A percentile compares a stretch with the other conserved stretches of the same genome.
Evolutionary conservation across 2,113 vertebrate species (phyloP).

Genomic region (Rhea americana): DNA sequence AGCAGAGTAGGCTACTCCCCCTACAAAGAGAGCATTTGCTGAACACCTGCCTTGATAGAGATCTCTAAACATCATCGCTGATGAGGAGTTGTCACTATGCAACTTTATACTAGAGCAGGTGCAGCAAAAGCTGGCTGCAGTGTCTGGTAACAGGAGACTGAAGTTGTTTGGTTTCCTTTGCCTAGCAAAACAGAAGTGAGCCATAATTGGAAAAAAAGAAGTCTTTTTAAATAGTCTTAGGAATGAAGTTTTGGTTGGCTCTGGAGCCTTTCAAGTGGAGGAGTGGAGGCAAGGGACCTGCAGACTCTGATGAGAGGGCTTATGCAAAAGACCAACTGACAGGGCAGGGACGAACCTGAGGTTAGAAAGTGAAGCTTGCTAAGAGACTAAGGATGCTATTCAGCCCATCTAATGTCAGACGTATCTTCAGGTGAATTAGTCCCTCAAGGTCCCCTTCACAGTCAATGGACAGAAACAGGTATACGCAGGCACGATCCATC

Average conservation of each 20-base stretch:
- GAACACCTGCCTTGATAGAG: constrained; percentile 64
- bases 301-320: background rate
- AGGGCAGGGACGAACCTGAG: background rate
- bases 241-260: background rate
- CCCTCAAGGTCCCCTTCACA: background rate
- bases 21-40: constrained; percentile 43
- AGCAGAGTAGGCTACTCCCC: background rate
- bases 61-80: constrained; percentile 58
- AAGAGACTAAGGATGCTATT: background rate
- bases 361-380: background rate
- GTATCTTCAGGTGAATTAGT: background rate
- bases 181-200: constrained; percentile 29
- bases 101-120: constrained; percentile 65
- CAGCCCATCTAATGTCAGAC: background rate
- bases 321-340: background rate
- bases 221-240: background rate
- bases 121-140: constrained; percentile 42
- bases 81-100: constrained; percentile 47
- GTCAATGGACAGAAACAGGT: background rate
- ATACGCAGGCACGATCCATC: background rate
- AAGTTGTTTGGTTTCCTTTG: constrained; percentile 43
- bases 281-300: background rate
- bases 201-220: constrained; percentile 4
- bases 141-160: constrained; percentile 35
- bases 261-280: background rate